Conservation (phyloP, 1,140 invertebrate genomes). For the Zaprionus camerounensis region DNA sequence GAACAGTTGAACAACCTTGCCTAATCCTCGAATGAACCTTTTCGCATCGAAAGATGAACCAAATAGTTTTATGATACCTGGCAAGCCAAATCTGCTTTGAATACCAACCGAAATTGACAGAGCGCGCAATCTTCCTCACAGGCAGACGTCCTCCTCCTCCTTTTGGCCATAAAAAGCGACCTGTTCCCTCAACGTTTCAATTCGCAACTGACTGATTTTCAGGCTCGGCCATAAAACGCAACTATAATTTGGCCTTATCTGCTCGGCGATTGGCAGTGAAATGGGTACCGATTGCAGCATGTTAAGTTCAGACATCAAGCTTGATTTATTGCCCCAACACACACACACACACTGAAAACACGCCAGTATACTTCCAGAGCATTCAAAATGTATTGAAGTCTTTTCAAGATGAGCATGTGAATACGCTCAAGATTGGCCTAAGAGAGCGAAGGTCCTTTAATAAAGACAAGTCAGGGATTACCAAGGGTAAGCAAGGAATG, state of each 20-base stretch:
- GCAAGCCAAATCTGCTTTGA: background rate
- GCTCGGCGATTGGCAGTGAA: slow-evolving; percentile 63
- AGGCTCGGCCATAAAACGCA: slow-evolving; percentile 39
- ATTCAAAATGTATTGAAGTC: background rate
- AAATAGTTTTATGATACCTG: background rate
- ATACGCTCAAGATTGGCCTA: too few species aligned
- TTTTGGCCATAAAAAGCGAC: slow-evolving; percentile 40
- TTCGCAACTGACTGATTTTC: slow-evolving; percentile 47
- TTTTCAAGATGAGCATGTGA: background rate
- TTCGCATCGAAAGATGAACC: background rate
- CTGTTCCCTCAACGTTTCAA: slow-evolving; percentile 28
- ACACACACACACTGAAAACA: slow-evolving; percentile 1
- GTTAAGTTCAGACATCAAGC: slow-evolving; percentile 27
- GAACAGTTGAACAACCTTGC: background rate
- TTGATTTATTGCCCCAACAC: slow-evolving; percentile 34
- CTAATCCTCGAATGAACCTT: background rate
- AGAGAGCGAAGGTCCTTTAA: too few species aligned
- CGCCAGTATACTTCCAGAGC: background rate
- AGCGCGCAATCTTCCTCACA: background rate
- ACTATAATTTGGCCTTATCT: slow-evolving; percentile 77
- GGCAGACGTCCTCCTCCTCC: slow-evolving; percentile 7
- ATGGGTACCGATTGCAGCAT: slow-evolving; percentile 42
- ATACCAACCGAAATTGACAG: background rate
- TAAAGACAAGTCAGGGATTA: too few species aligned
- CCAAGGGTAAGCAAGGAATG: too few species aligned